Conservation (phyloP, 2,888 invertebrate species). For the Epinotia nisella region DNA sequence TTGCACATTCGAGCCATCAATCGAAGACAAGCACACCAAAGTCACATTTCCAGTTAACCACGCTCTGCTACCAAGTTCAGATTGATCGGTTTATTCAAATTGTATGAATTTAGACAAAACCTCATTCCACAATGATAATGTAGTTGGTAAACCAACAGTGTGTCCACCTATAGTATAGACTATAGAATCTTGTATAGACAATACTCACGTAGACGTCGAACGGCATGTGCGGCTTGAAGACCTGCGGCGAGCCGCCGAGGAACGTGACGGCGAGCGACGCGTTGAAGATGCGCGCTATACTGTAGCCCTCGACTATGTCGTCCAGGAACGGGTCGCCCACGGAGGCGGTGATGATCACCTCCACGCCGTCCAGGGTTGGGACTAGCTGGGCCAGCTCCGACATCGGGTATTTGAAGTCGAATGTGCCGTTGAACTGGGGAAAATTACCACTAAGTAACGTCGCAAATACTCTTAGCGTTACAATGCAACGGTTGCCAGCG, state of each 20-base stretch:
- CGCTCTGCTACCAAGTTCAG: no score
- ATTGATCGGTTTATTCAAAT: no score
- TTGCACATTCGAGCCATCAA: no score
- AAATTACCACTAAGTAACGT: not conserved
- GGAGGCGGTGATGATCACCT: conserved; percentile 92
- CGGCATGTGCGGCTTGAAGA: conserved; percentile 98
- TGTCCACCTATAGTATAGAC: no score
- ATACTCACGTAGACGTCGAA: conserved; percentile 91
- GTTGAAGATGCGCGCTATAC: conserved; percentile 94
- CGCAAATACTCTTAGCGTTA: no score
- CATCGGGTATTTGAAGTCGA: conserved; percentile 94
- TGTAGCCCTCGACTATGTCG: conserved; percentile 93
- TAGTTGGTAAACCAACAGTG: no score
- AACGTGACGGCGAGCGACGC: conserved; percentile 93
- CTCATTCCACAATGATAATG: no score
- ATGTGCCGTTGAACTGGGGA: conserved; percentile 93
- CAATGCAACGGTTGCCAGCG: no score
- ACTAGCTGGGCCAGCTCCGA: conserved; percentile 88
- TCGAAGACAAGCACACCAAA: no score
- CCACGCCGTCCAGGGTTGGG: conserved; percentile 89
- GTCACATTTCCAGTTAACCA: no score
- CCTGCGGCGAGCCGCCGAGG: conserved; percentile 95
- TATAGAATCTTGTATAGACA: not conserved
- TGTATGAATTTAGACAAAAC: no score
- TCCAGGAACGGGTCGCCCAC: conserved; percentile 95